Conservation (phyloP, 2,888 invertebrate species). For the Tipula lateralis region DNA sequence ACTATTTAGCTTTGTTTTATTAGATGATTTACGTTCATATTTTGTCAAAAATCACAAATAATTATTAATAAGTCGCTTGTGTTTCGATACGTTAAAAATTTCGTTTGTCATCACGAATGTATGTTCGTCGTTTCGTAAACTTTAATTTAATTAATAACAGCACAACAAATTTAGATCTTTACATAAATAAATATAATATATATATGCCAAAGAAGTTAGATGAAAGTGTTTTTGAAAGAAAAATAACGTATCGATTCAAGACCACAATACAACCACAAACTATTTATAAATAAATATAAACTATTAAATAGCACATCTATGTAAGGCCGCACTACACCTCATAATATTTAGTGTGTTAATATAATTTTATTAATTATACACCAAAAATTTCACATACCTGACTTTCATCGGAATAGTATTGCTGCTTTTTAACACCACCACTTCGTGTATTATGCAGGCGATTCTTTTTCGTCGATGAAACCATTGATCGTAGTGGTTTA, state of each 20-base stretch:
- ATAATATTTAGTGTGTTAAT: neutral
- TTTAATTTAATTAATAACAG: neutral
- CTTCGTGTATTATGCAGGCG: constrained; percentile 32
- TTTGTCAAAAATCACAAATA: no score
- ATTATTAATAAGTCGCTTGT: no score
- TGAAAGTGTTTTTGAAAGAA: neutral
- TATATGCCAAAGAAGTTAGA: neutral
- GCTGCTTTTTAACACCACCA: constrained; percentile 29
- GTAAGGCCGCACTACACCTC: neutral
- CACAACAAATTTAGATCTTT: neutral
- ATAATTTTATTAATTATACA: neutral
- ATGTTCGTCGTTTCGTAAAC: no score
- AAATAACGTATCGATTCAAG: neutral
- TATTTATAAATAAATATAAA: neutral
- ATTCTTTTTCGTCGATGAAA: constrained; percentile 36
- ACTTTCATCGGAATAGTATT: constrained; percentile 32
- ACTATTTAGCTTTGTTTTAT: no score
- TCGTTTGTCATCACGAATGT: no score
- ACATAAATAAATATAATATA: neutral
- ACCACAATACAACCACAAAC: neutral
- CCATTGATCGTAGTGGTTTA: constrained; percentile 49
- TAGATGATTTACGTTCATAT: no score
- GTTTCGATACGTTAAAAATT: no score
- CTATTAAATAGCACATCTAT: neutral
- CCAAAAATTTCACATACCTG: constrained; percentile 30